Evolutionary conservation across 2,888 invertebrate species (phyloP).

Genomic region (Lobophora halterata): DNA sequence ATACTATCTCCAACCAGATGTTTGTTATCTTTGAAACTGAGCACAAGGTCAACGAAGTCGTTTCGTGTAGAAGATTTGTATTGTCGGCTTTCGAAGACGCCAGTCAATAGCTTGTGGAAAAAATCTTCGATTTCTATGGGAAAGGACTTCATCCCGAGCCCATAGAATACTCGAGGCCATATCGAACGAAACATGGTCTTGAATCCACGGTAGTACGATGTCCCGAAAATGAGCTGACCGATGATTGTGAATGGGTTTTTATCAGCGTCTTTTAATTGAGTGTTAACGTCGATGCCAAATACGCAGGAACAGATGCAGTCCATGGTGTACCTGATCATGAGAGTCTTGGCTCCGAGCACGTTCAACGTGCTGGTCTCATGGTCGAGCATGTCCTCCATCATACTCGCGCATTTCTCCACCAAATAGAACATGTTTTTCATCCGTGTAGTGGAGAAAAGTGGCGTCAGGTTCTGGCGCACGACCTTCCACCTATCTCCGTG

Average conservation of each 20-base stretch:
- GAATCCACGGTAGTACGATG: constrained; percentile 35
- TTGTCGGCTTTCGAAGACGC: constrained; percentile 42
- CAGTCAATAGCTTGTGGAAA: constrained; percentile 39
- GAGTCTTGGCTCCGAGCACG: constrained; percentile 37
- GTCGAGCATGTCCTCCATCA: constrained; percentile 46
- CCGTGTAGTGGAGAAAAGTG: constrained; percentile 57
- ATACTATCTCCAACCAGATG: constrained; percentile 48
- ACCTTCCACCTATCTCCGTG: constrained; percentile 60
- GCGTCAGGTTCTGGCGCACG: constrained; percentile 54
- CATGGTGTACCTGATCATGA: constrained; percentile 53
- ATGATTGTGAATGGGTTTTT: constrained; percentile 45
- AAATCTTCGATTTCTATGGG: constrained; percentile 40
- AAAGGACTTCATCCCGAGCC: constrained; percentile 41
- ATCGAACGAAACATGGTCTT: constrained; percentile 40
- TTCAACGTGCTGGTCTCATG: constrained; percentile 29
- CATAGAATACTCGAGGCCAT: constrained; percentile 58
- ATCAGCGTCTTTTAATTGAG: constrained; percentile 38
- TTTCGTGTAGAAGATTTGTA: constrained; percentile 44
- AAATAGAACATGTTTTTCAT: constrained; percentile 64
- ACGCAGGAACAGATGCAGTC: constrained; percentile 52
- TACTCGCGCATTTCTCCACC: constrained; percentile 43
- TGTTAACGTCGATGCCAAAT: constrained; percentile 55
- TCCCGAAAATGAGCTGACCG: constrained; percentile 43
- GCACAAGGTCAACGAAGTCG: constrained; percentile 54
- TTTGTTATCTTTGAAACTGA: constrained; percentile 43